phyloP scores from a whole-genome alignment of 2,888 invertebrate genomes.

The Andrena marginata region DNA sequence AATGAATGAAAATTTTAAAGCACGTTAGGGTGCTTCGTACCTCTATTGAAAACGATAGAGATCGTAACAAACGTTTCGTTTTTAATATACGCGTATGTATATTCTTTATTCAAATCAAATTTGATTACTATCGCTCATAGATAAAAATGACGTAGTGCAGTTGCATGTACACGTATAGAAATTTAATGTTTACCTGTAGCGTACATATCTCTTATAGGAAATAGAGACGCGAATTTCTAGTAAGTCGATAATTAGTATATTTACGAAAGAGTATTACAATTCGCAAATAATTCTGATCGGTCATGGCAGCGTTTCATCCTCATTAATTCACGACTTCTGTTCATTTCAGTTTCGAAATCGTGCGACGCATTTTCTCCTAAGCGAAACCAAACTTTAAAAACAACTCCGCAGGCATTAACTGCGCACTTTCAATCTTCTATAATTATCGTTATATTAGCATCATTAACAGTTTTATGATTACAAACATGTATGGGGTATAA shows the following conservation, averaged over 20 bases:
- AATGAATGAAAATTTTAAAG: constrained; percentile 29
- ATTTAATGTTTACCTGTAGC: constrained; percentile 44
- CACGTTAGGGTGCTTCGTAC: constrained; percentile 20
- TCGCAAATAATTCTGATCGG: not conserved
- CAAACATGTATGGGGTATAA: constrained; percentile 61
- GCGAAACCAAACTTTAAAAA: constrained; percentile 10
- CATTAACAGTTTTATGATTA: constrained; percentile 63
- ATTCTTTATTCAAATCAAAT: not conserved
- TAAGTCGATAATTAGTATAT: constrained; percentile 16
- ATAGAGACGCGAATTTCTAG: constrained; percentile 13
- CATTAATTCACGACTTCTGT: constrained; percentile 11
- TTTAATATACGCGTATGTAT: constrained; percentile 8
- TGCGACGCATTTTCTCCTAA: constrained; percentile 37
- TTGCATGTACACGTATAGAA: not conserved
- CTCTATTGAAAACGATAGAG: constrained; percentile 23
- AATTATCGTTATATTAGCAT: constrained; percentile 59
- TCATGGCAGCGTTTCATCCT: not conserved
- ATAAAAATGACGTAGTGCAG: not conserved
- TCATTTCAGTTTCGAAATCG: constrained; percentile 17
- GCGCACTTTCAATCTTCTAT: constrained; percentile 32
- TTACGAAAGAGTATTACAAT: constrained; percentile 16
- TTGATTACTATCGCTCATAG: constrained; percentile 9
- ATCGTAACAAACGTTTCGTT: constrained; percentile 35
- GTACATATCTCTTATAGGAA: constrained; percentile 25
- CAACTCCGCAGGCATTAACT: constrained; percentile 51